These are phyloP conservation scores for Paelopatides confundens DNA, from an alignment of 53 echinoderm and acorn worm genomes.

Conservation along the genomic window DNA sequence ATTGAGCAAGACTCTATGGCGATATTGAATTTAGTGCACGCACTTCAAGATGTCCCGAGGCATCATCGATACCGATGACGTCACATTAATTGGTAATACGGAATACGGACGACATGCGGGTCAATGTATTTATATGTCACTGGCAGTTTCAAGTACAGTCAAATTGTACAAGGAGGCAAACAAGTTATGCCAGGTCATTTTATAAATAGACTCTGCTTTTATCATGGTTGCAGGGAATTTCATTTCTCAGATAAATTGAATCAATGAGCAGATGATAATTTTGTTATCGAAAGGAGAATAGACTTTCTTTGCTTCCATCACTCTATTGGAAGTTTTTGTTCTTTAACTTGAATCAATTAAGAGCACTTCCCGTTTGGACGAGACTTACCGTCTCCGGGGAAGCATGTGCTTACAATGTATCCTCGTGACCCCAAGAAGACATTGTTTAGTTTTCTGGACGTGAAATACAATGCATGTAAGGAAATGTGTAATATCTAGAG, in stretches of 20 bases:
- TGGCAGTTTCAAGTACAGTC: neutral
- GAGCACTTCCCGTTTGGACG: neutral
- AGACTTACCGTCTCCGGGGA: neutral
- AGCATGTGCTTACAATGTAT: neutral
- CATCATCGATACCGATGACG: conserved; percentile 12
- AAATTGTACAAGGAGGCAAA: neutral
- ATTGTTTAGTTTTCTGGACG: neutral
- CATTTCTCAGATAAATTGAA: neutral
- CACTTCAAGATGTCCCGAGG: neutral
- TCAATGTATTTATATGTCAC: neutral
- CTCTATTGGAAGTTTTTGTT: neutral
- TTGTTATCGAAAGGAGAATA: neutral
- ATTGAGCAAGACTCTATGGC: neutral
- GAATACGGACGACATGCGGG: neutral
- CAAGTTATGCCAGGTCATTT: neutral
- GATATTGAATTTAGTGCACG: neutral
- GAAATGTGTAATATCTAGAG: no score
- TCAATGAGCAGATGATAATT: neutral
- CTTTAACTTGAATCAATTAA: neutral
- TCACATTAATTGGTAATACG: neutral
- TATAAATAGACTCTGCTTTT: neutral
- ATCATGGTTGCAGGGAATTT: neutral
- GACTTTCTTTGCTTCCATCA: neutral
- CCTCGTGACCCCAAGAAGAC: neutral
- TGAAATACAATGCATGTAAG: no score